Conservation (phyloP, 1,140 invertebrate genomes). For the Brachionus calyciflorus region DNA sequence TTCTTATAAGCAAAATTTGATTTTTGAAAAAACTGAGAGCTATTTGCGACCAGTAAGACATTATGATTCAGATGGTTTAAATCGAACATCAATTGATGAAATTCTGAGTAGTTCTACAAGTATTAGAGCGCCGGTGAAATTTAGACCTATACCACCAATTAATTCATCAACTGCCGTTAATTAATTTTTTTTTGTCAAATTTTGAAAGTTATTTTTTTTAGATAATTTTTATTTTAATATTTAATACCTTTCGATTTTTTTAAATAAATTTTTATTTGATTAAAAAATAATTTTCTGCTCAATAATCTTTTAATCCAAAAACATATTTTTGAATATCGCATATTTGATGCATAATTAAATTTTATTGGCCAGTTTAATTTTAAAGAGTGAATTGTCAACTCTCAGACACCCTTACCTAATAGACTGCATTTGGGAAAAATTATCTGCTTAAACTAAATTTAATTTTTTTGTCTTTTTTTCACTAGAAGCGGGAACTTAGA, state of each 20-base stretch:
- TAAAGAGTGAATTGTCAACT: too few species aligned
- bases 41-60: conserved; percentile 14
- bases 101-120: conserved; percentile 17
- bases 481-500: too few species aligned
- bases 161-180: conserved; percentile 7
- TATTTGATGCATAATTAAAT: too few species aligned
- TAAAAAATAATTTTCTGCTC: too few species aligned
- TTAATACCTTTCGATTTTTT: neutral
- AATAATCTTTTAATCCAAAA: too few species aligned
- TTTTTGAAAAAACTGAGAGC: conserved; percentile 14
- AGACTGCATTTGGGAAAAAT: too few species aligned
- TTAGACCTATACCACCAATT: conserved; percentile 27
- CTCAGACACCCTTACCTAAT: too few species aligned
- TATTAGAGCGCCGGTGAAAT: neutral
- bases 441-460: too few species aligned
- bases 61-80: neutral
- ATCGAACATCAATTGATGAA: conserved; percentile 12
- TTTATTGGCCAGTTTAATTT: too few species aligned
- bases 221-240: neutral
- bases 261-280: too few species aligned
- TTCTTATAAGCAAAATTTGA: neutral
- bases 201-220: conserved; percentile 30
- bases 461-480: too few species aligned
- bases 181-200: conserved; percentile 16
- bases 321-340: too few species aligned